Evolutionary conservation across 2,797 vertebrate genomes (phyloP), one percentile per base, ranked within the genome.

Genomic region (Callimico goeldii): DNA sequence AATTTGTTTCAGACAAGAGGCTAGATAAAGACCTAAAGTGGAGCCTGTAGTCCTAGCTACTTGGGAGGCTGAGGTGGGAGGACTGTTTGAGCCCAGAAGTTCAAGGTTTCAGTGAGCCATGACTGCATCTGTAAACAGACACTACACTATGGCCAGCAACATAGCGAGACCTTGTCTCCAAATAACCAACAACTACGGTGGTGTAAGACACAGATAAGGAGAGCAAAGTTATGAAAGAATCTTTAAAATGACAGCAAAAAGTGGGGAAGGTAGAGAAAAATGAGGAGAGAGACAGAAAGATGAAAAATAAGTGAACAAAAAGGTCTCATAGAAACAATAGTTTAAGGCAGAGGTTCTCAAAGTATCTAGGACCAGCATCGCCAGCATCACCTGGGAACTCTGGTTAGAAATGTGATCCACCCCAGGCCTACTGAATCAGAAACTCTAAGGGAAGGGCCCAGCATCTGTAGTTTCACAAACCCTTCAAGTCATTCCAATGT

Each of bases 1-100:
- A 94, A 72, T 64, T 91, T 79, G 41, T 79, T 93, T 95, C 75
- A 90, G 76, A 91, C 8, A 77, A 93, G 70, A 91, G 61, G 89
- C 6, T 13, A 80, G 72, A 94, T 88, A 94, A 94, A 93, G 41
- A 96, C 61, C 67, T n/a, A 82, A 85, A 10, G 36, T 19, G 28
- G 72, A 84, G 48, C 67, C 19, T 39, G 19, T 72, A 39, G 20
- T 24, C 19, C 17, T 20, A 72, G 67, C n/a, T 24, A 39, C 67
- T 39, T 72, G n/a, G 67, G 9, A 72, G 67, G 67, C n/a, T 39
- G 67, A 39, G n/a, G n/a, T 39, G 20, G 36, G n/a, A 39, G 4
- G n/a, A 72, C 9, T 39, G n/a, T 39, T 39, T 72, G 67, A 39
- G n/a, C 20, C 20, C n/a, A 39, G n/a, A n/a, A 72, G 67, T 72